Percentiles rank a stretch among this genome's conserved stretches.
Conservation (phyloP, 2,797 vertebrate genomes). For the Poeciliopsis paucimaculata region DNA sequence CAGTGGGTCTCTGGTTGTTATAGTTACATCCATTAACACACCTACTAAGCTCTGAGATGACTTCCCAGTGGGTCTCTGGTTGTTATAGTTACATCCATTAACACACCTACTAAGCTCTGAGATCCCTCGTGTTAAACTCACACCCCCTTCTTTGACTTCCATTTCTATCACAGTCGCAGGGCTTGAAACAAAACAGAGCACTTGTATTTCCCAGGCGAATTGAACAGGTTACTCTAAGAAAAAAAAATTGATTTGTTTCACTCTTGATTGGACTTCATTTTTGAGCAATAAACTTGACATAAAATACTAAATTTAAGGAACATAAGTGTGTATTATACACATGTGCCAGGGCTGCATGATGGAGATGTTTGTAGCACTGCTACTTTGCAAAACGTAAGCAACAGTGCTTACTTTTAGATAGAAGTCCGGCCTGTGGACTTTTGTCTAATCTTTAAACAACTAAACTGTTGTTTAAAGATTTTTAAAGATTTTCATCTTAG, state of each 20-base stretch:
- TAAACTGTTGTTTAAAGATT: neutral
- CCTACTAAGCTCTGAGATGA: conserved; percentile 70
- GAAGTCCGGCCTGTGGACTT: neutral
- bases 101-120: conserved; percentile 76
- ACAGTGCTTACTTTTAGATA: no score
- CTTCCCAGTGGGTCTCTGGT: conserved; percentile 67
- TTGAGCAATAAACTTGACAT: neutral
- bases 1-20: conserved; percentile 70
- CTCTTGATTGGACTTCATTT: neutral
- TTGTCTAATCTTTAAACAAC: neutral
- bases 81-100: conserved; percentile 77
- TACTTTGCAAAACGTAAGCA: neutral
- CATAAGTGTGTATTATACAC: neutral
- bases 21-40: conserved; percentile 79
- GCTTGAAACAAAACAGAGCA: conserved; percentile 7
- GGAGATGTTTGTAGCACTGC: neutral
- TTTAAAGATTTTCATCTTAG: neutral
- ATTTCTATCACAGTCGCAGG: conserved; percentile 27
- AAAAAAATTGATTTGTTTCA: neutral
- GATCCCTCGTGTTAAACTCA: conserved; percentile 42
- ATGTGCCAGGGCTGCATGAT: neutral
- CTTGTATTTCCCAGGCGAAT: conserved; percentile 1
- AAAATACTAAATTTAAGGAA: neutral
- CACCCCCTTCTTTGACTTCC: conserved; percentile 15
- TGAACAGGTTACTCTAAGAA: neutral